Percentiles rank a stretch among this genome's conserved stretches.
These are phyloP conservation scores for Patella vulgata DNA, from an alignment of 1,140 invertebrate species.

Conservation along the genomic window DNA sequence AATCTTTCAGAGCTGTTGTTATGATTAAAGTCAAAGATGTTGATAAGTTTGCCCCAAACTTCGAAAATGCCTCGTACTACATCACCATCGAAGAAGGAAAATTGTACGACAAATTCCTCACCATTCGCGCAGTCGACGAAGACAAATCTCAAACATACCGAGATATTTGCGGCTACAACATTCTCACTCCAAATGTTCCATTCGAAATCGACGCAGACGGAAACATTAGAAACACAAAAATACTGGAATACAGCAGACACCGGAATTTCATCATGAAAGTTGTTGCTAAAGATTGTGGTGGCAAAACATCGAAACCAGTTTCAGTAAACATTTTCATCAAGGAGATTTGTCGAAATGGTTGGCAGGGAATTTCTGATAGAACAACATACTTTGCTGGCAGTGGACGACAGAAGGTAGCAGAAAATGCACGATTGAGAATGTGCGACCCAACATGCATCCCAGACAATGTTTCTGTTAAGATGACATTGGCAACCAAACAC, in stretches of 20 bases:
- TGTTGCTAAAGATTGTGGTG: constrained; percentile 95
- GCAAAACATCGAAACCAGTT: constrained; percentile 84
- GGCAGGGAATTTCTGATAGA: constrained; percentile 86
- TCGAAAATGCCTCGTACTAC: constrained; percentile 69
- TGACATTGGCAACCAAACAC: constrained; percentile 81
- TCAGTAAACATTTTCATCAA: constrained; percentile 95
- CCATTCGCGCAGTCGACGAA: constrained; percentile 88
- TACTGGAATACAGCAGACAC: constrained; percentile 87
- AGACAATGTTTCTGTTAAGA: constrained; percentile 72
- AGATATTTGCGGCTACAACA: constrained; percentile 96
- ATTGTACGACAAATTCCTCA: constrained; percentile 87
- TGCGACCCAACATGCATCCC: constrained; percentile 84
- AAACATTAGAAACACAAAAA: constrained; percentile 90
- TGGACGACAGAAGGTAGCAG: constrained; percentile 82
- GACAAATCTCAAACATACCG: constrained; percentile 93
- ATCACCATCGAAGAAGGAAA: constrained; percentile 90
- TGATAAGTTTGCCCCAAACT: constrained; percentile 82
- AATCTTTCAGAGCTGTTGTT: constrained; percentile 84
- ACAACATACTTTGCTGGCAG: constrained; percentile 90
- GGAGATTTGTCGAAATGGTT: constrained; percentile 78
- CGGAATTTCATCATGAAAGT: constrained; percentile 95
- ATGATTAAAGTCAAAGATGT: constrained; percentile 95
- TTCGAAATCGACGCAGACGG: constrained; percentile 93
- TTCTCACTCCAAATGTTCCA: constrained; percentile 80
- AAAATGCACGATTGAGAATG: constrained; percentile 84